phyloP scores from a whole-genome alignment of 2,113 vertebrate genomes.

The Callipepla californica region DNA sequence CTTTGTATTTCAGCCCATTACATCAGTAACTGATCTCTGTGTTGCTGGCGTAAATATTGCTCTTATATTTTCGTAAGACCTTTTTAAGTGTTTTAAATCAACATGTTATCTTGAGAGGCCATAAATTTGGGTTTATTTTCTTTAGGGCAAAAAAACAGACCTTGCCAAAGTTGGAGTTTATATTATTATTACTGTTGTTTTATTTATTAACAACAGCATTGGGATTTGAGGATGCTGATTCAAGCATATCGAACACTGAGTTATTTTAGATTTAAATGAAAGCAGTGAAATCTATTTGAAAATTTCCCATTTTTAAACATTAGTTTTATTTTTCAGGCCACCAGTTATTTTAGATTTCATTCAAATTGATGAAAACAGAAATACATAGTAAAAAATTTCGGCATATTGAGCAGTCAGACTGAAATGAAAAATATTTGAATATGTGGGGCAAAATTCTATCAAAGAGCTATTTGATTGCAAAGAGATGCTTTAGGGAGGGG shows the following conservation, averaged over 20 bases:
- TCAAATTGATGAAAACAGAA: constrained; percentile 22
- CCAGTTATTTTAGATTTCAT: background rate
- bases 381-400: constrained; percentile 23
- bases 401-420: background rate
- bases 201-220: accelerated
- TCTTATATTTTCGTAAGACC: background rate
- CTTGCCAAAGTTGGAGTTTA: background rate
- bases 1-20: background rate
- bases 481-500: background rate
- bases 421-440: constrained; percentile 13
- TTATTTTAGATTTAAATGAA: background rate
- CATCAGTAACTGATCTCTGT: background rate
- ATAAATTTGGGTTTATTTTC: background rate
- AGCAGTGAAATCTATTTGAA: background rate
- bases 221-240: background rate
- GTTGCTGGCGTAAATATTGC: background rate
- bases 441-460: background rate
- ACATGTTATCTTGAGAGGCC: background rate
- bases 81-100: background rate
- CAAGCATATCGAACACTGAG: background rate
- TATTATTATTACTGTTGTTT: background rate
- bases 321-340: background rate
- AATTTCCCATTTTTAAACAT: background rate
- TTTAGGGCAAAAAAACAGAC: background rate
- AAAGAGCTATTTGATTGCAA: background rate